phyloP scores from a whole-genome alignment of 2,113 vertebrate genomes.

The Menura novaehollandiae region DNA sequence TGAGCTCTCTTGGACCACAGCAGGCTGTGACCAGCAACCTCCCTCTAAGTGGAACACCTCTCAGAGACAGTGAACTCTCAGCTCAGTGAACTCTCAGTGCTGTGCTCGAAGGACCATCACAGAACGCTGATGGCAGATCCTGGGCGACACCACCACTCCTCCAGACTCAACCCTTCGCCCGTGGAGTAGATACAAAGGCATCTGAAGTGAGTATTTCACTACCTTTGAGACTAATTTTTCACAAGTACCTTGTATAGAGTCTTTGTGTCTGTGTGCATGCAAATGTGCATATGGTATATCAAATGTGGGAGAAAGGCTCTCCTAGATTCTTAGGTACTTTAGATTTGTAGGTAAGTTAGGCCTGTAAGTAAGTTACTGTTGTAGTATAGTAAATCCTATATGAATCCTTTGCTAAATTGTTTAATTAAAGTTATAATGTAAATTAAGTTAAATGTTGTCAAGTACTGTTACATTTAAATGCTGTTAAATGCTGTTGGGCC shows the following conservation, averaged over 20 bases:
- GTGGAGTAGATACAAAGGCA: not conserved
- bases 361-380: not conserved
- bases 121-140: no score
- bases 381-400: not conserved
- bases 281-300: not conserved
- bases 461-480: not conserved
- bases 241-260: not conserved
- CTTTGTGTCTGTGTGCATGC: not conserved
- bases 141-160: not conserved
- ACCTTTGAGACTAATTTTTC: not conserved
- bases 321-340: not conserved
- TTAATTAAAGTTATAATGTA: not conserved
- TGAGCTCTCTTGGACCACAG: not conserved
- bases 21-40: not conserved
- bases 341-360: not conserved
- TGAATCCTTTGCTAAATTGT: not conserved
- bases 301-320: not conserved
- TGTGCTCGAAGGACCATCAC: not conserved
- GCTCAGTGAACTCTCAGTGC: not conserved
- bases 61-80: not conserved
- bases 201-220: not conserved
- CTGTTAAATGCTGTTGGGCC: not conserved
- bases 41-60: no score
- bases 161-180: fast-evolving
- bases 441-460: not conserved